Evolutionary conservation across 2,113 vertebrate genomes (phyloP).

Genomic region (Dissostichus mawsoni): DNA sequence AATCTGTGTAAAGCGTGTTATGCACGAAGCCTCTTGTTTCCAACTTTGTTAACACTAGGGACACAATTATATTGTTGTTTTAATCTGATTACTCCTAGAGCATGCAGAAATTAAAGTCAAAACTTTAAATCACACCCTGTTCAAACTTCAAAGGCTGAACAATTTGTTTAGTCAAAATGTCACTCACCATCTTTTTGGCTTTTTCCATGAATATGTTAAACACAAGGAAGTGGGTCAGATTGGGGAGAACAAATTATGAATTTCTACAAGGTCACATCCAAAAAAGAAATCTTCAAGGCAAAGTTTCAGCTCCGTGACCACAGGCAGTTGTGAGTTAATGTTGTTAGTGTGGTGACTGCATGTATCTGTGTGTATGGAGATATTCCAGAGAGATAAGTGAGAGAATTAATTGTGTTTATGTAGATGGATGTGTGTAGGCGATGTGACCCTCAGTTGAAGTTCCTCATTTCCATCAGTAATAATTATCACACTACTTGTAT

Average conservation of each 20-base stretch:
- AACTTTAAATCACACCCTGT: slow-evolving; percentile 19
- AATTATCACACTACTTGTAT: background rate
- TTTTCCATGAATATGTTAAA: slow-evolving; percentile 57
- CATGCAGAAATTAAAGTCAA: background rate
- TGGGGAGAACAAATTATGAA: background rate
- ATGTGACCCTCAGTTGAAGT: slow-evolving; percentile 22
- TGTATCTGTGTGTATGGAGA: background rate
- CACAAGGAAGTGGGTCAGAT: slow-evolving; percentile 39
- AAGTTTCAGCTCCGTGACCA: slow-evolving; percentile 28
- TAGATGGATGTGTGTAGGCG: slow-evolving; percentile 3
- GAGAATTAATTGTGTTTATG: background rate
- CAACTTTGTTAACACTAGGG: background rate
- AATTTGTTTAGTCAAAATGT: slow-evolving; percentile 35
- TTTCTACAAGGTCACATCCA: too few species aligned
- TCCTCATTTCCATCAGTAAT: slow-evolving; percentile 12
- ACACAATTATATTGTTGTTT: slow-evolving; percentile 13
- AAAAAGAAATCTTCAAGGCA: background rate
- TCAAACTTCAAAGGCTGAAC: slow-evolving; percentile 32
- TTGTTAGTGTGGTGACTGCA: background rate
- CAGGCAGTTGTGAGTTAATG: slow-evolving; percentile 26
- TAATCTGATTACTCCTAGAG: background rate
- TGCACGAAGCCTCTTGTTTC: slow-evolving; percentile 22
- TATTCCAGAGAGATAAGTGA: background rate
- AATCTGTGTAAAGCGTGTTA: background rate
- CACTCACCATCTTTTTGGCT: slow-evolving; percentile 18